Evolutionary conservation across 2,888 invertebrate species (phyloP), one percentile per base, ranked within the genome.

Genomic region (Trissolcus brochymenae): DNA sequence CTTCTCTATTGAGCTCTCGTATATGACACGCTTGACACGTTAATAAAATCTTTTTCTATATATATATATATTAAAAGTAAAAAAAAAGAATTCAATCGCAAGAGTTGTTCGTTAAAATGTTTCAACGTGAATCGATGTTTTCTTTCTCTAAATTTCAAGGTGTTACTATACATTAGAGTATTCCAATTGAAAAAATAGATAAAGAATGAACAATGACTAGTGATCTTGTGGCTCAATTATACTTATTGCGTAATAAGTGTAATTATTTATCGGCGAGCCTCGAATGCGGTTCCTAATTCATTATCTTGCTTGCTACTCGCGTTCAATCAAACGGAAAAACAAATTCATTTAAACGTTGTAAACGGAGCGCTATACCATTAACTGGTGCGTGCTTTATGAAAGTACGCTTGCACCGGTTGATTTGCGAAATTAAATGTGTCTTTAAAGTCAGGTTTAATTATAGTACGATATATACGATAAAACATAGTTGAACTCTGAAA

Each of bases 221-320:
- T 54, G 50, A 71, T 62, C 13, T 46, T 65, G 56, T 13, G 73
- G 77, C 84, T 83, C 82, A 83, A 83, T 85, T 87, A 84, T 85
- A 86, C 86, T 86, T 82, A 85, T 80, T 81, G 85, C 86, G 86
- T 86, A 87, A 87, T 88, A 87, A 85, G 83, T 87, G 86, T 85
- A 84, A 84, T 83, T 81, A 81, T 82, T 35, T 35, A 35, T 9
- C 83, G 84, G 83, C 71, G 76, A 76, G 73, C 73, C 66, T 29
- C 54, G 49, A 56, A 40, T 40, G 56, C 70, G 65, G 60, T 68
- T 77, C 60, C 68, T 73, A 57, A 62, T 61, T 51, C 65, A 72
- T 62, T 75, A 65, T 75, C 60, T 56, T 46, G 68, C 67, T 75
- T 62, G 50, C 65, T 78, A 49, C 19, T 66, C 50, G 54, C 70